A percentile compares a stretch with the other conserved stretches of the same genome.
Evolutionary conservation across 2,113 vertebrate species (phyloP).

Genomic region (Embiotoca jacksoni): DNA sequence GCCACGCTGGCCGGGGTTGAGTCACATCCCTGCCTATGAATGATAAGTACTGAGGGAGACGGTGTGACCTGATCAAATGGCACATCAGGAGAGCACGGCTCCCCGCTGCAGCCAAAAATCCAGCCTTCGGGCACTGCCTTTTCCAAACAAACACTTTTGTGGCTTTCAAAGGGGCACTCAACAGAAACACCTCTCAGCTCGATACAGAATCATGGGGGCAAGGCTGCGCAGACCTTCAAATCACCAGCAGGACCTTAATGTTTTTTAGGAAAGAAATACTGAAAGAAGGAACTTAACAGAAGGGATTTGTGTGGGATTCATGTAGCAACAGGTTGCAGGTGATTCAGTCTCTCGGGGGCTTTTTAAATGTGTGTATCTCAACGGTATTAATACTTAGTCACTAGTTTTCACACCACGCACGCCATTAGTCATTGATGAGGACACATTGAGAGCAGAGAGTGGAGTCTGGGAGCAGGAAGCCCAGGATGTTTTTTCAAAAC

Average conservation of each 20-base stretch:
- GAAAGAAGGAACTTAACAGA: constrained; percentile 29
- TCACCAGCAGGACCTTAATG: constrained; percentile 25
- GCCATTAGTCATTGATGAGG: constrained; percentile 67
- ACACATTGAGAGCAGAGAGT: constrained; percentile 38
- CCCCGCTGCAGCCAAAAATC: constrained; percentile 38
- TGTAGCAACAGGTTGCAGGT: constrained; percentile 54
- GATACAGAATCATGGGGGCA: background rate
- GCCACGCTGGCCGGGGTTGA: constrained; percentile 31
- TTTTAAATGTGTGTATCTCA: constrained; percentile 18
- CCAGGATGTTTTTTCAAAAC: constrained; percentile 34
- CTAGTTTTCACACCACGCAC: constrained; percentile 40
- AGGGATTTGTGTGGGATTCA: constrained; percentile 33
- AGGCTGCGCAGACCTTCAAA: constrained; percentile 17
- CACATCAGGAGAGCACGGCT: constrained; percentile 41
- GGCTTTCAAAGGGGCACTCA: constrained; percentile 42
- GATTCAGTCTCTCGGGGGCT: constrained; percentile 52
- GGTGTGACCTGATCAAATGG: constrained; percentile 59
- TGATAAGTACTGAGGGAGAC: constrained; percentile 50
- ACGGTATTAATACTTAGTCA: constrained; percentile 58
- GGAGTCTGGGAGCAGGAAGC: constrained; percentile 46
- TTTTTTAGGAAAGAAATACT: constrained; percentile 3
- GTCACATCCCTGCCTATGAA: constrained; percentile 61
- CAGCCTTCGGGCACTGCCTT: constrained; percentile 21
- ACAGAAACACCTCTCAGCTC: constrained; percentile 29
- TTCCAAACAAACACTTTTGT: constrained; percentile 28